These are phyloP conservation scores for Netelia fuscicornis DNA, from an alignment of 2,888 invertebrate genomes.

Conservation along the genomic window DNA sequence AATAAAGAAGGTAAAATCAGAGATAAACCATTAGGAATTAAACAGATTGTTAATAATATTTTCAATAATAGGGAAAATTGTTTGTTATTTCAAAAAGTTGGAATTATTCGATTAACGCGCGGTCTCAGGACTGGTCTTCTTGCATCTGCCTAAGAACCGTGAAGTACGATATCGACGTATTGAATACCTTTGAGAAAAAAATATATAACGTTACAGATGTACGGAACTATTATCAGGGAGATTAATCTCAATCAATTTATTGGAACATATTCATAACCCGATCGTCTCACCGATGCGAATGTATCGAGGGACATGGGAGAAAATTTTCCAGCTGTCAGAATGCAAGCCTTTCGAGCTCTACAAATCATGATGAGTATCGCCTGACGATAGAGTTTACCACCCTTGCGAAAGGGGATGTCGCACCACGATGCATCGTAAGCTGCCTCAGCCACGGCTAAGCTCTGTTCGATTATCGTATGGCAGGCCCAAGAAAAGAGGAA, in stretches of 20 bases:
- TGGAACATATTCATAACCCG: neutral
- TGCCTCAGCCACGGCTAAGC: conserved; percentile 69
- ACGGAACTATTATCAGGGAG: neutral
- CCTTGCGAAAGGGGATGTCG: conserved; percentile 56
- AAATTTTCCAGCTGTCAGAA: conserved; percentile 73
- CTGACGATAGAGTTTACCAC: conserved; percentile 63
- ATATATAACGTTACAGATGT: neutral
- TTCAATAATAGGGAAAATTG: no score
- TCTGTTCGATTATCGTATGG: conserved; percentile 72
- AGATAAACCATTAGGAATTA: no score
- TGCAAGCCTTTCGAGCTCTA: conserved; percentile 71
- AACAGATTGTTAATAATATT: no score
- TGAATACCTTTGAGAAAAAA: conserved; percentile 57
- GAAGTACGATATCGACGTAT: conserved; percentile 66
- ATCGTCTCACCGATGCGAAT: conserved; percentile 70
- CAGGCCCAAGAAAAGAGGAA: conserved; percentile 73
- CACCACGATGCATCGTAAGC: conserved; percentile 72
- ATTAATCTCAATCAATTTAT: neutral
- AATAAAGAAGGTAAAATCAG: no score
- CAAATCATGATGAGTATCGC: conserved; percentile 69
- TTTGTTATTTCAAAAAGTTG: no score
- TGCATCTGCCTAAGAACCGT: conserved; percentile 63
- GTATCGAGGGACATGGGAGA: conserved; percentile 72
- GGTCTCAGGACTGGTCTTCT: conserved; percentile 36
- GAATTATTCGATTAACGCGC: neutral